Evolutionary conservation across 92 coral and sea anemone genomes (phyloP).

Genomic region (Umimayanthus chanpuru): DNA sequence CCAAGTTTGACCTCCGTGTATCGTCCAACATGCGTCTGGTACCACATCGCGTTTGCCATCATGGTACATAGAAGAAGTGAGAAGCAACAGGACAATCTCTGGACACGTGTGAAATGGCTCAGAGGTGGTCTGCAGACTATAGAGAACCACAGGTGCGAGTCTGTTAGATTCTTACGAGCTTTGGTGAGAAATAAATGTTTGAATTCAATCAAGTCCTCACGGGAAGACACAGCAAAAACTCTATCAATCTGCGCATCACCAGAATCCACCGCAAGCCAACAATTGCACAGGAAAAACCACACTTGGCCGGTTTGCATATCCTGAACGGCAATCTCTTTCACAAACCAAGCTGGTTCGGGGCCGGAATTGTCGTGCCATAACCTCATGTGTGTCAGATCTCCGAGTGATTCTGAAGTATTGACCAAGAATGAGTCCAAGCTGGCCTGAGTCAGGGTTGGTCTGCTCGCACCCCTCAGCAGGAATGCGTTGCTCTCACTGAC

Average conservation of each 20-base stretch:
- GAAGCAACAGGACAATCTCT: slow-evolving; percentile 95
- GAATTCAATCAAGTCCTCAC: slow-evolving; percentile 76
- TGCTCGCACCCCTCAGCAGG: slow-evolving; percentile 62
- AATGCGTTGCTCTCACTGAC: slow-evolving; percentile 74
- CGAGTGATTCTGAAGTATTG: slow-evolving; percentile 79
- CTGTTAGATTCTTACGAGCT: slow-evolving; percentile 82
- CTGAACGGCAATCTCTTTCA: slow-evolving; percentile 78
- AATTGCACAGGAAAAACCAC: slow-evolving; percentile 81
- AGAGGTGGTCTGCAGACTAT: slow-evolving; percentile 84
- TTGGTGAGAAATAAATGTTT: slow-evolving; percentile 82
- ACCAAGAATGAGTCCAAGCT: slow-evolving; percentile 76
- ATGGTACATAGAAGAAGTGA: slow-evolving; percentile 91
- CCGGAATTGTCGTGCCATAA: slow-evolving; percentile 98
- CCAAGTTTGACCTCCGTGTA: slow-evolving; percentile 78
- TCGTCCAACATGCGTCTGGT: slow-evolving; percentile 67
- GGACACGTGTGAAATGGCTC: slow-evolving; percentile 87
- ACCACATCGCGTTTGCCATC: slow-evolving; percentile 99
- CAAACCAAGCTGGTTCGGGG: slow-evolving; percentile 87
- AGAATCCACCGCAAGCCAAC: slow-evolving; percentile 97
- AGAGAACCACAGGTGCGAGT: slow-evolving; percentile 97
- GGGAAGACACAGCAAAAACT: slow-evolving; percentile 73
- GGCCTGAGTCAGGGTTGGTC: slow-evolving; percentile 69
- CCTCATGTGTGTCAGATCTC: slow-evolving; percentile 79
- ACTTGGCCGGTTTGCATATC: slow-evolving; percentile 68
- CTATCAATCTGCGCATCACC: slow-evolving; percentile 91